These are phyloP conservation scores for Acronicta leporina DNA, from an alignment of 2,888 invertebrate genomes.

Conservation along the genomic window DNA sequence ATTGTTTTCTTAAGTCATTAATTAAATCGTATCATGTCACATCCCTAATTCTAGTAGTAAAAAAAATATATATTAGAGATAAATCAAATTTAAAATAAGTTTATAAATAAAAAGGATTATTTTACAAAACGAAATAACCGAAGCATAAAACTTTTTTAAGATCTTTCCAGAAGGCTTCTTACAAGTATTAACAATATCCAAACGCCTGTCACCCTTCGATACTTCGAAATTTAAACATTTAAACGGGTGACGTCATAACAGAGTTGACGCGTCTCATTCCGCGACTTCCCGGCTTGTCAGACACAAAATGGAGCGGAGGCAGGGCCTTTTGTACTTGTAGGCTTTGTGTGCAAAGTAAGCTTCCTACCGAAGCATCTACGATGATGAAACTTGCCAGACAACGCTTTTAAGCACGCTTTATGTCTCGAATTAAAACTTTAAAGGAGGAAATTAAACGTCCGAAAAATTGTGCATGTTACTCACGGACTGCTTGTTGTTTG, in stretches of 20 bases:
- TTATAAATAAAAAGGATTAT: background rate
- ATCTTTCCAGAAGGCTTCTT: slow-evolving; percentile 12
- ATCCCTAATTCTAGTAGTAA: background rate
- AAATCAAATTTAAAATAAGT: background rate
- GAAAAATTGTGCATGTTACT: slow-evolving; percentile 73
- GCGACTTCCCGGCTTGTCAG: slow-evolving; percentile 83
- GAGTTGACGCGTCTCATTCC: slow-evolving; percentile 82
- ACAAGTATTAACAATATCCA: slow-evolving; percentile 30
- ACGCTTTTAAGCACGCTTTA: slow-evolving; percentile 86
- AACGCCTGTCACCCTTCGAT: slow-evolving; percentile 47
- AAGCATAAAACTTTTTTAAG: slow-evolving; percentile 2
- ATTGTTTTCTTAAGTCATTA: slow-evolving; percentile 2
- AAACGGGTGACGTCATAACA: slow-evolving; percentile 72
- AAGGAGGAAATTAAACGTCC: slow-evolving; percentile 85
- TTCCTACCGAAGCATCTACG: slow-evolving; percentile 86
- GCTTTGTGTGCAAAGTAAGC: slow-evolving; percentile 88
- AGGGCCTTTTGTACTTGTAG: slow-evolving; percentile 86
- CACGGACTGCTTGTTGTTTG: slow-evolving; percentile 32
- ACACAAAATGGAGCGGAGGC: slow-evolving; percentile 85
- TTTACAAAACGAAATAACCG: background rate
- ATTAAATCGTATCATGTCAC: background rate
- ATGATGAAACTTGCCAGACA: slow-evolving; percentile 89
- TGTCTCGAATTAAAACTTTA: slow-evolving; percentile 88
- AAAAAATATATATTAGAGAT: background rate
- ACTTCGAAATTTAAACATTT: slow-evolving; percentile 67